A percentile compares a stretch with the other conserved stretches of the same genome.
Conservation (phyloP, 2,113 vertebrate genomes). For the Tragelaphus strepsiceros region DNA sequence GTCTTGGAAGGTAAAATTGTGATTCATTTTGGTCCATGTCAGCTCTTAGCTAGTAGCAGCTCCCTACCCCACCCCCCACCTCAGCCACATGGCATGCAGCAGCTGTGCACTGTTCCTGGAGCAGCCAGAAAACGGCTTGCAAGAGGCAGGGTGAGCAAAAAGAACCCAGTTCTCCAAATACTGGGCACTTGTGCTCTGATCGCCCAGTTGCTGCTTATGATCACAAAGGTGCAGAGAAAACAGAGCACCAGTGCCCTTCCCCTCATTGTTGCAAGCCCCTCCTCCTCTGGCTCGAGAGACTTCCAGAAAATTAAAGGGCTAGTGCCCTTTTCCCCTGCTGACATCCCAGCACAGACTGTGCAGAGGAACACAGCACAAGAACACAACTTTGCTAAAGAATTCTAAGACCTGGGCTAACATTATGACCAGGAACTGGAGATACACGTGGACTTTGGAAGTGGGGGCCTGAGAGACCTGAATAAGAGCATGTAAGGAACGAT, state of each 20-base stretch:
- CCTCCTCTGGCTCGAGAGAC: not conserved
- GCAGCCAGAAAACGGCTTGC: not conserved
- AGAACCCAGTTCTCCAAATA: not conserved
- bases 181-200: not conserved
- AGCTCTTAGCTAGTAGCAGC: not conserved
- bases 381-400: not conserved
- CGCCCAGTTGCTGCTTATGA: not conserved
- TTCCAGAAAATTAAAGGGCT: not conserved
- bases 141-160: not conserved
- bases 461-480: not conserved
- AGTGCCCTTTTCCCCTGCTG: not conserved
- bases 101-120: not conserved
- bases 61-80: not conserved
- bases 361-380: not conserved
- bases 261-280: not conserved
- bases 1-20: not conserved
- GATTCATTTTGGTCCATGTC: not conserved
- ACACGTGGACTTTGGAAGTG: not conserved
- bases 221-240: not conserved
- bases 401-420: not conserved
- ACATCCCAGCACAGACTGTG: not conserved
- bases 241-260: not conserved
- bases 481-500: not conserved
- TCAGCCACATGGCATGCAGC: not conserved
- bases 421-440: not conserved